These are phyloP conservation scores for Aramus guarauna DNA, from an alignment of 2,113 vertebrate genomes.

Conservation along the genomic window DNA sequence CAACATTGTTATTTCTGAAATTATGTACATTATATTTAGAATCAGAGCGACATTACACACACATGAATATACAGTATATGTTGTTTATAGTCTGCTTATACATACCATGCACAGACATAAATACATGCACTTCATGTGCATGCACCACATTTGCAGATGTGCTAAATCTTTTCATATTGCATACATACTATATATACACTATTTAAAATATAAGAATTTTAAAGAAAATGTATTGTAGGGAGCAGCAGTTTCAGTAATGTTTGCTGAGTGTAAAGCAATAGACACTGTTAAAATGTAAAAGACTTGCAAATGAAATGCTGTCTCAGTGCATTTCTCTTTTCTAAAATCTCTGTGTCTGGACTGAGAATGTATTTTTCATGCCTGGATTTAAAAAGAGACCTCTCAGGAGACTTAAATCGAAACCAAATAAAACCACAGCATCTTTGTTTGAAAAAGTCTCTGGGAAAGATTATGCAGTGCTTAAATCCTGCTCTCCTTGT, in stretches of 20 bases:
- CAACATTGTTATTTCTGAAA: not conserved
- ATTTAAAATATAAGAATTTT: not conserved
- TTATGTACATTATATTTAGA: not conserved
- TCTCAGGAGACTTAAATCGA: constrained; percentile 57
- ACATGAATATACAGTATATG: not conserved
- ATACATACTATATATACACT: not conserved
- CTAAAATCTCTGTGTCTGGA: constrained; percentile 50
- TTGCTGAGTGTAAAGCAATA: constrained; percentile 1
- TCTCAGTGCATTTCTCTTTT: constrained; percentile 14
- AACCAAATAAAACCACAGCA: constrained; percentile 47
- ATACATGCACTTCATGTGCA: not conserved
- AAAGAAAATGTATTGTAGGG: not conserved
- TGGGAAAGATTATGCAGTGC: constrained; percentile 33
- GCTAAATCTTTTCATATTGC: not conserved
- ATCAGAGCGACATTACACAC: not conserved
- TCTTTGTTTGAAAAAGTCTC: constrained; percentile 45
- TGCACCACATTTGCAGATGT: not conserved
- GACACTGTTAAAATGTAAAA: constrained; percentile 51
- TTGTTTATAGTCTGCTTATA: not conserved
- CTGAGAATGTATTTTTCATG: constrained; percentile 63
- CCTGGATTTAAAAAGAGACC: constrained; percentile 46
- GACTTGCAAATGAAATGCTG: constrained; percentile 63
- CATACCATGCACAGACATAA: not conserved
- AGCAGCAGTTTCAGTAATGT: not conserved
- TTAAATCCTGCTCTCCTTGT: constrained; percentile 19